These are phyloP conservation scores for Melanotaenia maccullochi DNA, from an alignment of 2,797 vertebrate species.

Conservation along the genomic window DNA sequence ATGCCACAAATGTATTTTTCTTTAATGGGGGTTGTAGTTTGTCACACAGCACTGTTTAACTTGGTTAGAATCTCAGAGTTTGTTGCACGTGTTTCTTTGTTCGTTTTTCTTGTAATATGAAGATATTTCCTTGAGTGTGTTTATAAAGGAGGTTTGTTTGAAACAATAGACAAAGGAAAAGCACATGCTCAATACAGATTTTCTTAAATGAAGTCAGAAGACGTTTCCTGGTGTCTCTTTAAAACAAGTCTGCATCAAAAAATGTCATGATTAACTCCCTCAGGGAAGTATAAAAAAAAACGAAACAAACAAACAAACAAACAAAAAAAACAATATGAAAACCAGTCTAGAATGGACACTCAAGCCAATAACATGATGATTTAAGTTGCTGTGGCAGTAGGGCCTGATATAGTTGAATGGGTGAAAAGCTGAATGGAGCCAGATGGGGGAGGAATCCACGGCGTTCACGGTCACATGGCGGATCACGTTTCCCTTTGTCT, in stretches of 20 bases:
- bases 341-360: background rate
- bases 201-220: background rate
- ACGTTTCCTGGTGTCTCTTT: background rate
- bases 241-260: background rate
- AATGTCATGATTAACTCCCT: background rate
- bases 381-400: background rate
- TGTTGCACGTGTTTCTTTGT: background rate
- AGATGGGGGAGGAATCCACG: constrained; percentile 64
- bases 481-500: constrained; percentile 77
- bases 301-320: background rate
- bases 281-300: background rate
- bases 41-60: background rate
- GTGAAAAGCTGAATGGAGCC: constrained; percentile 78
- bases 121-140: background rate
- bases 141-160: background rate
- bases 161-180: background rate
- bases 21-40: background rate
- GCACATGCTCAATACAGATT: background rate
- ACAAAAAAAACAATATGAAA: background rate
- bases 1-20: background rate
- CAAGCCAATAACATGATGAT: background rate
- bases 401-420: constrained; percentile 71
- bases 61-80: background rate
- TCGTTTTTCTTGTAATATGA: background rate
- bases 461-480: constrained; percentile 69